phyloP scores from a whole-genome alignment of 2,888 invertebrate species.

The Salticus scenicus region DNA sequence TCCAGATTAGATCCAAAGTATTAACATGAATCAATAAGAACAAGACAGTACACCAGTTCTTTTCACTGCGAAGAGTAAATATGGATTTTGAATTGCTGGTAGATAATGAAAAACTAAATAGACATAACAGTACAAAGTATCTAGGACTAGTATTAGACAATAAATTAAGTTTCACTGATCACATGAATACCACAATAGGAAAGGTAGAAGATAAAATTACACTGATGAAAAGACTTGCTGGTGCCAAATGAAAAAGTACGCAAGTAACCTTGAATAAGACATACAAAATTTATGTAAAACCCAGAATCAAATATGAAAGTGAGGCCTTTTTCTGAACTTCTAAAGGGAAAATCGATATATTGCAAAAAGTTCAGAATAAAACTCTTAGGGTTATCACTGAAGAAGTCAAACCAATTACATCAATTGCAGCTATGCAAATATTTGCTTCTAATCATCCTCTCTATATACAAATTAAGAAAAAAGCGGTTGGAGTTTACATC shows the following conservation, averaged over 20 bases:
- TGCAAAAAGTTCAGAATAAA: constrained; percentile 15
- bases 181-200: neutral
- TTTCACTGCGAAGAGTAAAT: neutral
- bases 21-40: neutral
- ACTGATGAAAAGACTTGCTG: neutral
- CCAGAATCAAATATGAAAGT: constrained; percentile 11
- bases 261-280: constrained; percentile 14
- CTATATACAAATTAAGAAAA: neutral
- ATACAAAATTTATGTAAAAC: constrained; percentile 17
- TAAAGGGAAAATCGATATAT: neutral
- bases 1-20: neutral
- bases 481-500: neutral
- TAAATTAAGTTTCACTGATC: neutral
- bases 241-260: constrained; percentile 18
- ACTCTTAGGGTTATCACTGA: neutral
- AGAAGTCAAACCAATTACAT: neutral
- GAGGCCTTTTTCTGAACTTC: neutral
- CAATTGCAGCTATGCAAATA: constrained; percentile 19
- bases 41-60: constrained; percentile 24
- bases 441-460: neutral
- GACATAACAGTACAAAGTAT: neutral
- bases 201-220: neutral
- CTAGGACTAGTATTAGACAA: neutral
- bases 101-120: neutral
- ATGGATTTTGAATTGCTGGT: neutral